Evolutionary conservation across 2,888 invertebrate genomes (phyloP), one percentile per base, ranked within the genome.

Genomic region (Toxonevra muliebris): DNA sequence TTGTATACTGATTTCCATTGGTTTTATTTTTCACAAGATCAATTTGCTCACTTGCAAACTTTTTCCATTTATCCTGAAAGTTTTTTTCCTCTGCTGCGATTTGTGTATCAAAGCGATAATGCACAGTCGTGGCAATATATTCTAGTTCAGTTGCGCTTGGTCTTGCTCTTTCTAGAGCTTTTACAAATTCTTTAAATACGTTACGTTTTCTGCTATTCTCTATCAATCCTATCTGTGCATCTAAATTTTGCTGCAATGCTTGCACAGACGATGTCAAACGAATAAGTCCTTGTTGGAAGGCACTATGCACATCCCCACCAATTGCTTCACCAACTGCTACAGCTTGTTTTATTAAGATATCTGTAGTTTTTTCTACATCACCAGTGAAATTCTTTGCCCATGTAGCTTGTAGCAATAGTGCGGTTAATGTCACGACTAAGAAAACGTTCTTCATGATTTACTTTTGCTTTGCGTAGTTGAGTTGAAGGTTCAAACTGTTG

Each of bases 131-230:
- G n/a, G 55, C 60, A 53, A 15, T 12, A 4, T 43, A 7, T 13
- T 54, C 45, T 12, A 66, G 8, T 20, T 19, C 30, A 4, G 54
- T 13, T 1, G 43, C 5, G 1, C 13, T 20, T 15, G n/a, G 15
- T 17, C 30, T n/a, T 2, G 61, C 3, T 30, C 15, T 5, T 10
- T 54, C 45, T 12, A 66, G 9, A 13, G 60, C 40, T 1, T 30
- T 12, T 45, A 54, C 17, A 9, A 60, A 11, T 19, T 60, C 60
- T 1, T n/a, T 7, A 2, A 66, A 54, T 15, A 42, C 54, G n/a
- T 40, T 53, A n/a, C 61, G 60, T 45, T 66, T 60, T 11, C 43
- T 17, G 48, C 42, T 19, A 60, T 66, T 66, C 11, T 40, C 15
- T 15, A 54, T 13, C n/a, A 1, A 12, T 17, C 30, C 12, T 2